Conservation (phyloP, 2,888 invertebrate species). For the Acanthosepion lycidas region DNA sequence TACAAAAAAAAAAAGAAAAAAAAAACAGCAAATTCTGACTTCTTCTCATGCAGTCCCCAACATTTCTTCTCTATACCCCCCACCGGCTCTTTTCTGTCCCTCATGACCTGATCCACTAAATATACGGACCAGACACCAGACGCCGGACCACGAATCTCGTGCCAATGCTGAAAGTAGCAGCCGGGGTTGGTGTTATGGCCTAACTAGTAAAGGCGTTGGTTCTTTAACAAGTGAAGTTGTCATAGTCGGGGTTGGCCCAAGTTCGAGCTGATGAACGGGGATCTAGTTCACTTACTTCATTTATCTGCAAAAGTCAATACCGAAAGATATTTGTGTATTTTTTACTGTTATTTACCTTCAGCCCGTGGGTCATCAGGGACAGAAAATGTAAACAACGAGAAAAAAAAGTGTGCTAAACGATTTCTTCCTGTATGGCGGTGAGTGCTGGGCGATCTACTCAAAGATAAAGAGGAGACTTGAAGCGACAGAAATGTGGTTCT, state of each 20-base stretch:
- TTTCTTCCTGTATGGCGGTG: too few species aligned
- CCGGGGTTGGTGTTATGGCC: background rate
- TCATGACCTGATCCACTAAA: background rate
- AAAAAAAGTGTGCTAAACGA: too few species aligned
- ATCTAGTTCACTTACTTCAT: background rate
- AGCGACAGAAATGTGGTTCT: too few species aligned
- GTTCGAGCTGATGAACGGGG: background rate
- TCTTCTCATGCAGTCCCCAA: too few species aligned
- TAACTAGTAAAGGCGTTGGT: background rate
- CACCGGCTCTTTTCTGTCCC: background rate
- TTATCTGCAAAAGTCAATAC: too few species aligned
- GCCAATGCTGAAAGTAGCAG: background rate
- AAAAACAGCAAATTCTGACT: background rate
- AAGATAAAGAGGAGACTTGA: too few species aligned
- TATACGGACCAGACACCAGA: background rate
- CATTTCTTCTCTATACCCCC: background rate
- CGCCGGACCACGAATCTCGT: constrained; percentile 14
- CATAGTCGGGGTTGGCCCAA: background rate
- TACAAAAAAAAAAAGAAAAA: background rate
- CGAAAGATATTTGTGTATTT: too few species aligned
- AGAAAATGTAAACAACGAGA: too few species aligned
- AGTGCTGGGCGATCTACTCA: too few species aligned
- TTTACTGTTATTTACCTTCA: too few species aligned
- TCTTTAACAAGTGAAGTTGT: background rate
- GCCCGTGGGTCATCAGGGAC: too few species aligned